phyloP scores from a whole-genome alignment of 2,113 vertebrate genomes.

The Heterochromis multidens region DNA sequence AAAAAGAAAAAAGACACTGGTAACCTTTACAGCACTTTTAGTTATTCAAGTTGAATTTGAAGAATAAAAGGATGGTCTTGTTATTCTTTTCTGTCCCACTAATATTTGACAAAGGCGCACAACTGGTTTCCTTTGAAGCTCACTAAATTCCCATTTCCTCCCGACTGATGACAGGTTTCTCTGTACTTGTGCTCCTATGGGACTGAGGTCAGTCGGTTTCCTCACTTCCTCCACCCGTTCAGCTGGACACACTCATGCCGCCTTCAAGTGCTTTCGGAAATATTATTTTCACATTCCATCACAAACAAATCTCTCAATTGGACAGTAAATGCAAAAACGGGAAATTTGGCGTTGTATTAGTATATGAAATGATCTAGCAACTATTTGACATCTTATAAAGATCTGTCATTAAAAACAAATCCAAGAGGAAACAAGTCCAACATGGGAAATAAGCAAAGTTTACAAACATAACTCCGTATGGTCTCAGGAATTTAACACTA shows the following conservation, averaged over 20 bases:
- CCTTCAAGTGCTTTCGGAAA: constrained; percentile 16
- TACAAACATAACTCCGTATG: background rate
- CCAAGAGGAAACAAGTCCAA: background rate
- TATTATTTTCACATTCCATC: rapidly evolving
- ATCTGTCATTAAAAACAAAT: too few relatives aligned
- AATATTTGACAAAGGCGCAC: background rate
- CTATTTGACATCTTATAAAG: too few relatives aligned
- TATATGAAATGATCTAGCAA: background rate
- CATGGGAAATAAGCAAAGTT: background rate
- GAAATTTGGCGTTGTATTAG: background rate
- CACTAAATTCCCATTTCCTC: constrained; percentile 31
- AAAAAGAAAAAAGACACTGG: rapidly evolving
- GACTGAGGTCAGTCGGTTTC: constrained; percentile 48
- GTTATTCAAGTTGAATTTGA: background rate
- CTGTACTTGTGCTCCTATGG: constrained; percentile 24
- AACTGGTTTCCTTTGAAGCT: background rate
- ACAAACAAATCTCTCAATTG: background rate
- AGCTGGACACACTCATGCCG: constrained; percentile 12
- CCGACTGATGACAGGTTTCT: background rate
- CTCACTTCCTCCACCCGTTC: constrained; percentile 74
- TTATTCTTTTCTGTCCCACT: background rate
- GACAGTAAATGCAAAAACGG: background rate
- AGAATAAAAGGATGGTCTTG: background rate
- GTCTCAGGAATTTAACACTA: background rate
- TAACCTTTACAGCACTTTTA: background rate